Base-by-base conservation (phyloP, 2,113 vertebrate species). In the Saguinus midas region DNA sequence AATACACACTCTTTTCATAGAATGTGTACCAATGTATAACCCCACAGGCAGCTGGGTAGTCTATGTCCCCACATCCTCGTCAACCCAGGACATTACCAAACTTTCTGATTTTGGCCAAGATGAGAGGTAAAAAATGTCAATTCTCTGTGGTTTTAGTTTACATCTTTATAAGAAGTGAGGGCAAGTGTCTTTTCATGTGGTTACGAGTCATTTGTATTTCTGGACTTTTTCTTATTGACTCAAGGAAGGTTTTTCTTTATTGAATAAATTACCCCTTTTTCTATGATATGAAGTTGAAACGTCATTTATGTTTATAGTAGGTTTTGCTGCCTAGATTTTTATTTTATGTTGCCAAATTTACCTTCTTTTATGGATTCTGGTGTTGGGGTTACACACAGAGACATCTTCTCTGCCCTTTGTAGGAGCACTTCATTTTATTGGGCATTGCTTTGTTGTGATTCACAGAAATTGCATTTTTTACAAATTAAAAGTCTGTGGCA, bases 331-430 rank as follows among this genome's bases (percentile, higher is more conserved):
- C 70, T 48, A 70, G 25, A 52, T 52, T 91, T 93, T 58, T 29
- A n/a, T 89, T 70, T 96, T 82, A 20, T 43, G 8, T 75, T 90
- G n/a, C 94, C 57, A 84, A 17, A 37, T 88, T 72, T 80, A 90
- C 72, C 68, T 37, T 83, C 35, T 64, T 76, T 86, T 50, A 50
- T 82, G 29, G 18, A 64, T 88, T 91, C 45, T 81, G 40, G 27
- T 11, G 94, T 78, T 40, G 37, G 14, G 45, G 20, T 92, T n/a
- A 90, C 25, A 84, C 5, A 61, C 25, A 92, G 70, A 92, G 35
- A 23, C 27, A 23, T 32, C 3, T 90, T 92, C 40, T 66, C 21
- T 12, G 37, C 14, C 43, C 23, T 87, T 21, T 78, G 13, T 8
- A 45, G 40, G 25, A 27, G 21, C 12, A 76, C 25, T 25, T 76